Conservation (phyloP, 2,113 vertebrate species). For the Noctilio leporinus region DNA sequence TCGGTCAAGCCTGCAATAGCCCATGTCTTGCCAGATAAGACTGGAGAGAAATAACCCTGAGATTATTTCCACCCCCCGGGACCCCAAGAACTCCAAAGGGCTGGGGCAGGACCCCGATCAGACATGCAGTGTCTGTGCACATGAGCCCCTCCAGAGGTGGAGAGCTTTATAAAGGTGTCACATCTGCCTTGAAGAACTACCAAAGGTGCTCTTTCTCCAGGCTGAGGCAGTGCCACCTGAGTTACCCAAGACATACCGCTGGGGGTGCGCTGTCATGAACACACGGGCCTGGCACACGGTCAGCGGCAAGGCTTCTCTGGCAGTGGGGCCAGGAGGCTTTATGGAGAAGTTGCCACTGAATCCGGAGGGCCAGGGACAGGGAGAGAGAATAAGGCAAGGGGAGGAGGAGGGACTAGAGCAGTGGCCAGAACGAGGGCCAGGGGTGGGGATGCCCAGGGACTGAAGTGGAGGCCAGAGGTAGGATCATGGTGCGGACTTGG, state of each 20-base stretch:
- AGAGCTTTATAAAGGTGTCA: not conserved
- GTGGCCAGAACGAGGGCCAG: not conserved
- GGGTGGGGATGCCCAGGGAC: accelerated
- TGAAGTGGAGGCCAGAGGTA: accelerated
- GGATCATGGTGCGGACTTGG: too few relatives aligned
- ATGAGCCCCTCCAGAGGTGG: not conserved
- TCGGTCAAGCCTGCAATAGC: not conserved
- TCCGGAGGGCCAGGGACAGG: not conserved
- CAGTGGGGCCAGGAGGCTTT: not conserved
- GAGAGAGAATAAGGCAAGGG: not conserved
- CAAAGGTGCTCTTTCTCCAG: not conserved
- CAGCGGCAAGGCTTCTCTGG: not conserved
- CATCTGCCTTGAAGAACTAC: not conserved
- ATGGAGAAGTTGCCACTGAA: not conserved
- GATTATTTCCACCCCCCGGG: too few relatives aligned
- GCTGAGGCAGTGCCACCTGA: not conserved
- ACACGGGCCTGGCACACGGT: accelerated
- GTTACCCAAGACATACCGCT: accelerated
- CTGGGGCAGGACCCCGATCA: not conserved
- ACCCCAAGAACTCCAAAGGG: accelerated
- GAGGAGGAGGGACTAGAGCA: not conserved
- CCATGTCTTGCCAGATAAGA: not conserved
- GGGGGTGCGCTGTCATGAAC: accelerated
- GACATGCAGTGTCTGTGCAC: not conserved
- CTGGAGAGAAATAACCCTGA: not conserved